Base-by-base conservation (phyloP, 2,113 vertebrate species). In the Epinephelus cyanopodus region DNA sequence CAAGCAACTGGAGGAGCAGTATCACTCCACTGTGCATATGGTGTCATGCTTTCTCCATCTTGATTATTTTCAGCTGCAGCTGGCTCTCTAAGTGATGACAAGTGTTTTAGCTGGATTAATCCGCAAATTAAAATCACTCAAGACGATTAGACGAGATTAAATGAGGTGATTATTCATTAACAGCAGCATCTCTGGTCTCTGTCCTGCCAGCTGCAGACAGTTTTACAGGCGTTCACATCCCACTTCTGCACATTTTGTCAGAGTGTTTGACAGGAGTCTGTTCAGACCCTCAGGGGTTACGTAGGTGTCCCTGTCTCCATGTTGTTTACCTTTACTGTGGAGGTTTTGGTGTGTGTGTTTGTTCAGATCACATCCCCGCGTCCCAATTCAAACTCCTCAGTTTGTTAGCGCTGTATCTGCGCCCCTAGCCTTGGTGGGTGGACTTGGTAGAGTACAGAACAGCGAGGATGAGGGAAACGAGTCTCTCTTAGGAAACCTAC, bases 101-200 rank as follows among this genome's bases (percentile, higher is more conserved):
- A 13, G 37, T n/a, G 37, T 77, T 63, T 63, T 4, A 61, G 12
- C 53, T 63, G 37, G 68, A 77, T 81, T n/a, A 21, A 15, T 70
- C 23, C 1, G 6, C 48, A 52, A 67, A 76, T 79, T 72, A 57
- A 75, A 76, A 62, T 54, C 65, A 60, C 75, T 82, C 47, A 37
- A 17, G 53, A 54, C 56, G 60, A 78, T 79, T 53, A 70, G 19
- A 72, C 4, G 0, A 64, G 27, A 42, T 9, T 42, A 61, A 70
- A 78, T n/a, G 64, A 82, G 39, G 58, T 37, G 54, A 33, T 60
- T 4, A 52, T 27, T 71, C 65, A 71, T 84, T 64, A 71, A 79
- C 29, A 0, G 15, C 65, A 15, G 17, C 57, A 5, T 67, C 25
- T 56, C 48, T 61, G 52, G 39, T 63, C 39, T 23, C 6, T 29